These are phyloP conservation scores for Denticeps clupeoides DNA, from an alignment of 2,797 vertebrate species.

Conservation along the genomic window DNA sequence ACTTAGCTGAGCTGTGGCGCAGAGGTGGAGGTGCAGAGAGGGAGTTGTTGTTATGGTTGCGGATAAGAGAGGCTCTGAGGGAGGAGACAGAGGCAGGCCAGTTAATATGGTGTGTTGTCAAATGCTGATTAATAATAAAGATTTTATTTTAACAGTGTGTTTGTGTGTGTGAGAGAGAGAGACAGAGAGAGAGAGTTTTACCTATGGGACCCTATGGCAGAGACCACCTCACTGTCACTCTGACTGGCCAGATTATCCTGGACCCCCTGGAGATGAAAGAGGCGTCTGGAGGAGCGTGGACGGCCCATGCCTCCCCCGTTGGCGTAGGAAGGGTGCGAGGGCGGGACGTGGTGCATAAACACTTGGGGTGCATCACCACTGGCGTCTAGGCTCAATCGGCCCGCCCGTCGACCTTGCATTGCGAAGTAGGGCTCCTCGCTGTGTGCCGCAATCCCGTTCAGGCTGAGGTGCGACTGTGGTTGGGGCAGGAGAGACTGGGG, in stretches of 20 bases:
- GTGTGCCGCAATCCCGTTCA: slow-evolving; percentile 28
- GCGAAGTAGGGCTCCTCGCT: slow-evolving; percentile 34
- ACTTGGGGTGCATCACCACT: slow-evolving; percentile 30
- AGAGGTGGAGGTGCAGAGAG: slow-evolving; percentile 48
- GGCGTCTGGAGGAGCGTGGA: slow-evolving; percentile 21
- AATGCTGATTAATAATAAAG: no score
- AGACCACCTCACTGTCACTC: slow-evolving; percentile 52
- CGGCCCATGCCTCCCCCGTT: slow-evolving; percentile 40
- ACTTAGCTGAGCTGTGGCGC: slow-evolving; percentile 52
- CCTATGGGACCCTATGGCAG: slow-evolving; percentile 48
- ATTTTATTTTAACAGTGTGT: no score
- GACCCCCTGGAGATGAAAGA: slow-evolving; percentile 25
- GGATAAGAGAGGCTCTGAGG: slow-evolving; percentile 52
- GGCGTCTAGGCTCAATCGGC: slow-evolving; percentile 23
- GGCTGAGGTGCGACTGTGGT: slow-evolving; percentile 10
- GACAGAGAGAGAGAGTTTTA: slow-evolving; percentile 16
- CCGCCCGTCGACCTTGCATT: slow-evolving; percentile 5
- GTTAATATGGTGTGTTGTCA: no score
- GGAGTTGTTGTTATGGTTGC: slow-evolving; percentile 56
- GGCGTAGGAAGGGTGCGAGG: slow-evolving; percentile 38
- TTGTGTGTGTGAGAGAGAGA: background rate
- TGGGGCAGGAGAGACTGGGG: slow-evolving; percentile 25
- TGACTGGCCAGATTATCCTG: slow-evolving; percentile 38
- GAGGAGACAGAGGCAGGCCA: background rate
- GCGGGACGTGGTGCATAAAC: slow-evolving; percentile 32